Base-by-base conservation (phyloP, 2,888 invertebrate species). In the Chrysotoxum bicinctum region DNA sequence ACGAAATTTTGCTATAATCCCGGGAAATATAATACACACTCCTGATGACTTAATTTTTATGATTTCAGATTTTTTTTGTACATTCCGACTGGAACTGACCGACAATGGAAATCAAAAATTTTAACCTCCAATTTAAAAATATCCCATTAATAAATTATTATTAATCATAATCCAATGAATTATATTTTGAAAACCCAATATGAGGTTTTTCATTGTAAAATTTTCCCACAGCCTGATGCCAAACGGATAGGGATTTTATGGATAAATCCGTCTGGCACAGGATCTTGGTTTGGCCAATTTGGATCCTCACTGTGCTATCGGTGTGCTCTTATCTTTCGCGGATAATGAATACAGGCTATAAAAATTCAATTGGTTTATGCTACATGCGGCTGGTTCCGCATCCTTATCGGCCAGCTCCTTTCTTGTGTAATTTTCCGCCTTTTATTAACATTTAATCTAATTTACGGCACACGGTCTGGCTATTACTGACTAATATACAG, bases 391-490 rank as follows among this genome's bases (percentile, higher is more conserved):
- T 80, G 76, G 84, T 81, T 81, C 81, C 77, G 77, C 62, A 81
- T 85, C 85, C 85, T 85, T 85, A 85, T 85, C 81, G 72, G 43
- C 26, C 43, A 68, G 68, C 76, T 40, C 73, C 76, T 81, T 81
- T 68, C 81, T 77, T 85, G 76, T 81, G 85, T 77, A 81, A 70
- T 76, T 85, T 81, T 73, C 76, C 81, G 85, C 85, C 85, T 85
- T 85, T 85, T 85, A 85, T 85, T 85, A 85, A 85, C 85, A 81
- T 85, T 85, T 85, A 85, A 85, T 85, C 85, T 85, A 85, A 85
- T 85, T 85, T 85, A 85, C 85, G 85, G 85, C 85, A 81, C 85
- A 85, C 85, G 85, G 85, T 69, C 68, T 68, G 16, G 69, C 85
- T 85, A 85, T 85, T 85, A 85, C 62, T 68, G 56, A 43, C 81